Evolutionary conservation across 2,888 invertebrate species (phyloP), one percentile per base, ranked within the genome.

Genomic region (Pyrocoelia pectoralis): DNA sequence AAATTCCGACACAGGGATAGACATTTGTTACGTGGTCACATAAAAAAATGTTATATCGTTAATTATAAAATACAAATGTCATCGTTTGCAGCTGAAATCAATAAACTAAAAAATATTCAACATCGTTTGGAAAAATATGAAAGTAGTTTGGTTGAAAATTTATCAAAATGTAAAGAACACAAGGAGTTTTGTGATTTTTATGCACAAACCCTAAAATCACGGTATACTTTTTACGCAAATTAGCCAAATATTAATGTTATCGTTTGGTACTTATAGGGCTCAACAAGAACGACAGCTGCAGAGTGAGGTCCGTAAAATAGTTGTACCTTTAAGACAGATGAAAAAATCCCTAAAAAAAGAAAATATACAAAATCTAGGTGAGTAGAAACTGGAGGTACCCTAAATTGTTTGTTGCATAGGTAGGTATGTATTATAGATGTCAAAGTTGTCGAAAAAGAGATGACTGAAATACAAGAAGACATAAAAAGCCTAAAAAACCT

Each of bases 381-480:
- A n/a, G 33, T 33, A 8, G n/a, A 3, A 61, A 40, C 6, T 54
- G 15, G 8, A 13, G n/a, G n/a, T 41, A 43, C 9, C 8, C 28
- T 13, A 13, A 19, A 19, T 4, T n/a, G 5, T 14, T 14, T 8
- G 5, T 24, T 40, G 4, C n/a, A n/a, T n/a, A n/a, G n/a, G n/a
- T n/a, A n/a, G n/a, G n/a, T n/a, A n/a, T n/a, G n/a, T n/a, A n/a
- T 33, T 4, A 33, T n/a, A 76, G 78, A 78, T 71, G 70, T 78
- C 12, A 72, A 73, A 38, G 64, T 65, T 56, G 74, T 78, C 46
- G 77, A 78, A 70, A 70, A 68, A 43, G 74, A 76, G 53, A 76
- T 79, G 74, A 69, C 74, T 14, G 43, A 63, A 2, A 70, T 79
- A 8, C 75, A 78, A 68, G 74, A 75, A 19, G 75, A 71, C 48